Evolutionary conservation across 1,140 invertebrate species (phyloP).

Genomic region (Drosophila neocordata): DNA sequence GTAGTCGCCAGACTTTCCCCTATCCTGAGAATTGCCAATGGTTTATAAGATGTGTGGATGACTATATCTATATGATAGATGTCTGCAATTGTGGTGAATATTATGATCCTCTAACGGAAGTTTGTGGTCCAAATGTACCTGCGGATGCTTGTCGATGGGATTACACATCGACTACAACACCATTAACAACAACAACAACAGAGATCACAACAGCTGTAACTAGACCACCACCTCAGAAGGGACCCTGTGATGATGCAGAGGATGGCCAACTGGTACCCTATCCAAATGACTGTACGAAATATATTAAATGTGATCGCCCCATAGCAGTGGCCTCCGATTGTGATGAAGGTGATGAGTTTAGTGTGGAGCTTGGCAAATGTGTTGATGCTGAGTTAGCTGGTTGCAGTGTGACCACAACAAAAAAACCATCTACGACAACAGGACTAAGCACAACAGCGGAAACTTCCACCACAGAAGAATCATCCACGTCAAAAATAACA

Average conservation of each 20-base stretch:
- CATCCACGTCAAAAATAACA: conserved; percentile 3
- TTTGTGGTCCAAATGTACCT: conserved; percentile 57
- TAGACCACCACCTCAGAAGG: conserved; percentile 55
- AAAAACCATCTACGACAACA: conserved; percentile 14
- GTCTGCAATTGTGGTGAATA: conserved; percentile 68
- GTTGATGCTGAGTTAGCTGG: conserved; percentile 57
- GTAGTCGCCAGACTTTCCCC: conserved; percentile 53
- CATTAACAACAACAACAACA: conserved; percentile 22
- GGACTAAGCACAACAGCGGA: too few relatives aligned
- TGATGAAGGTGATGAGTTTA: conserved; percentile 57
- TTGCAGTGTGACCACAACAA: conserved; percentile 43
- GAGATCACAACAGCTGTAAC: conserved; percentile 30
- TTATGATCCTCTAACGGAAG: conserved; percentile 57
- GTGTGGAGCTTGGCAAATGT: conserved; percentile 32
- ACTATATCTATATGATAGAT: conserved; percentile 70
- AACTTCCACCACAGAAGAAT: background rate
- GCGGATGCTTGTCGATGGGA: conserved; percentile 66
- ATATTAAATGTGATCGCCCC: conserved; percentile 58
- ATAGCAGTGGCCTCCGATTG: conserved; percentile 61
- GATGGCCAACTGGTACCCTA: conserved; percentile 58
- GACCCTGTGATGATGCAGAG: conserved; percentile 49
- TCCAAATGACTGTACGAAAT: conserved; percentile 71
- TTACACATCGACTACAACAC: conserved; percentile 50
- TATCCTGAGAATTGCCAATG: conserved; percentile 68
- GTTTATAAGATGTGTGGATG: conserved; percentile 63